A percentile compares a stretch with the other conserved stretches of the same genome.
Evolutionary conservation across 2,113 vertebrate species (phyloP).

Genomic region (Bothrops jararaca): DNA sequence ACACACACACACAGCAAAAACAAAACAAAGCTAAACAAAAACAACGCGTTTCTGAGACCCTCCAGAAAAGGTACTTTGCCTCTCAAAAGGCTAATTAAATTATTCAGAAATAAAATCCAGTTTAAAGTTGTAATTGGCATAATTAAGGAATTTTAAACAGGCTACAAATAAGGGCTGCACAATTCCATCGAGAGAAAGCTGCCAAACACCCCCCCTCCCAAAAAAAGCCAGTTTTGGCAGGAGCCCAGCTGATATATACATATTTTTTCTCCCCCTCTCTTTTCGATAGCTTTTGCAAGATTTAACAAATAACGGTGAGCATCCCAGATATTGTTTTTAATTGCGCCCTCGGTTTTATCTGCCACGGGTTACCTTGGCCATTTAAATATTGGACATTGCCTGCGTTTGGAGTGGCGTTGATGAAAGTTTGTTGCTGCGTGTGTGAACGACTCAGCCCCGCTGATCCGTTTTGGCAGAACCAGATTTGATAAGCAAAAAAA

Average conservation of each 20-base stretch:
- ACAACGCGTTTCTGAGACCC: neutral
- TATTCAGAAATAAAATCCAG: slow-evolving; percentile 16
- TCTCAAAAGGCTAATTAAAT: slow-evolving; percentile 27
- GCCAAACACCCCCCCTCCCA: neutral
- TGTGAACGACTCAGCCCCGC: neutral
- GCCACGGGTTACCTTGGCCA: neutral
- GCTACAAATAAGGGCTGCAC: neutral
- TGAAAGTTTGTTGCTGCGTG: neutral
- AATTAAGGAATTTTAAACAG: slow-evolving; percentile 20
- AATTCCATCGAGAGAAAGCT: neutral
- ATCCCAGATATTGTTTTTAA: neutral
- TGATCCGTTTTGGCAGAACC: neutral
- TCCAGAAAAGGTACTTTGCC: slow-evolving; percentile 5
- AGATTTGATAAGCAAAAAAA: neutral
- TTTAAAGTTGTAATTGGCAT: slow-evolving; percentile 20
- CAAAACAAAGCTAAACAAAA: neutral
- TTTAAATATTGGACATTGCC: neutral
- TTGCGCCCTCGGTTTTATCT: neutral
- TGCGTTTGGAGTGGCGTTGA: neutral
- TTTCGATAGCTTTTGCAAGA: neutral
- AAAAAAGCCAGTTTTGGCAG: neutral
- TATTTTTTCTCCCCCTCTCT: neutral
- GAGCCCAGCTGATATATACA: neutral
- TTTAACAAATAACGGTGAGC: neutral
- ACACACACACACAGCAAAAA: no score